Base-by-base conservation (phyloP, 2,113 vertebrate genomes). In the Nothoprocta perdicaria region DNA sequence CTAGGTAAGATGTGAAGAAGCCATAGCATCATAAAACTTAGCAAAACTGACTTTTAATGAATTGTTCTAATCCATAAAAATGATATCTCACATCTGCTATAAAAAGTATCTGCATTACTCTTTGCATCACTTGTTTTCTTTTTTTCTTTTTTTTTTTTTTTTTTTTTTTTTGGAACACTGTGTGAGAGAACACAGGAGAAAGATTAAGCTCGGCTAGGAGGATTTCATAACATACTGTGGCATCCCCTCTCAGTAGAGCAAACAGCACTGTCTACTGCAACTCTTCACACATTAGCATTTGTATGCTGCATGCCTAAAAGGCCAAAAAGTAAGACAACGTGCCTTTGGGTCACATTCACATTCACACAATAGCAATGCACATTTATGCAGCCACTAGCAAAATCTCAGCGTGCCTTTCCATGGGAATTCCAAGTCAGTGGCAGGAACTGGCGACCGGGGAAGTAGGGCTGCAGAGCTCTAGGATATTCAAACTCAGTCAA, bases 161-260 rank as follows among this genome's bases (percentile, higher is more conserved):
- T 48, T 22, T 90, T 77, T 57, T 38, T 38, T 38, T 38, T 38
- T 38, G 35, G 29, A 95, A 86, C 35, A 71, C 17, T 86, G 83
- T 90, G 93, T 92, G 77, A 83, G 90, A 90, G 90, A 95, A 81
- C 53, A 81, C 19, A 65, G 69, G 62, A 90, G 67, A 92, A 93
- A 81, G 71, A 94, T 86, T 90, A 88, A 94, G 86, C 43, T 88
- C 81, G 62, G 48, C n/a, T 86, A 61, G 71, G 83, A 94, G 84
- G 77, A 92, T 79, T 93, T 95, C 3, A 68, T 84, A 94, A 93
- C 58, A 88, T 38, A 79, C 68, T 76, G 53, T 79, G 67, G 74
- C 69, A 79, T 52, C 43, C 90, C 57, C 48, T 86, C 35, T 88
- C 57, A 80, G 50, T 24, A 43, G 43, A 65, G 55, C 71, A 90